Conservation (phyloP, 2,113 vertebrate species). For the Ochotona curzoniae region DNA sequence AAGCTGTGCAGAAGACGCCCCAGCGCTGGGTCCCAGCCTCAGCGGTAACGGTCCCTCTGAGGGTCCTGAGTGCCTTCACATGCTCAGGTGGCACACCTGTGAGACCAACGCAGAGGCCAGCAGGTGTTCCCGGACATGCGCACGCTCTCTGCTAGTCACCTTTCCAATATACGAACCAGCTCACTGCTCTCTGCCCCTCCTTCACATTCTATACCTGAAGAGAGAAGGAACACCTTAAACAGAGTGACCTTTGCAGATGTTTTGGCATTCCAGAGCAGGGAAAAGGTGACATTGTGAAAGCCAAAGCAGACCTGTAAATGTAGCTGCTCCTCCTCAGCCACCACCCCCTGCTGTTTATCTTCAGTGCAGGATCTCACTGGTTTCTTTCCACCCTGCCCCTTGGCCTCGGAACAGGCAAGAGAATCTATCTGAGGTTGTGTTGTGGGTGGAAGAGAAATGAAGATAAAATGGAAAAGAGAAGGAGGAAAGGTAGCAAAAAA, state of each 20-base stretch:
- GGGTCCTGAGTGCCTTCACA: neutral
- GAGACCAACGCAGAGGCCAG: neutral
- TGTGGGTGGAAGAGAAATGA: neutral
- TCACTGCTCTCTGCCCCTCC: neutral
- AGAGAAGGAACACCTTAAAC: neutral
- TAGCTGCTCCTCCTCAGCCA: neutral
- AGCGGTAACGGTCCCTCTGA: neutral
- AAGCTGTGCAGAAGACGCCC: neutral
- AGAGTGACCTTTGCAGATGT: neutral
- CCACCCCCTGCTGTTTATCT: too few relatives aligned
- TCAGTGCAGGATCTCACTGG: neutral
- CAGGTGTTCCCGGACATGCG: neutral
- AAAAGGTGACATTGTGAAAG: constrained; percentile 16
- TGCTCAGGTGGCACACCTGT: neutral
- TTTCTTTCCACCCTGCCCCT: neutral
- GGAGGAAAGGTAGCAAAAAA: neutral
- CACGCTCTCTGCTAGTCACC: neutral
- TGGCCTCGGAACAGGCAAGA: neutral
- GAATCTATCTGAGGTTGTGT: neutral
- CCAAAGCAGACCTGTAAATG: neutral
- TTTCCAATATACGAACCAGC: neutral
- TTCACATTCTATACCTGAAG: neutral
- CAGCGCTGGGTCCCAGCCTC: neutral
- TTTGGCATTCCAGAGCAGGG: neutral
- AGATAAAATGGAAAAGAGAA: neutral